Percentiles rank a stretch among this genome's conserved stretches.
Evolutionary conservation across 2,888 invertebrate genomes (phyloP).

Genomic region (Euzophera pinguis): DNA sequence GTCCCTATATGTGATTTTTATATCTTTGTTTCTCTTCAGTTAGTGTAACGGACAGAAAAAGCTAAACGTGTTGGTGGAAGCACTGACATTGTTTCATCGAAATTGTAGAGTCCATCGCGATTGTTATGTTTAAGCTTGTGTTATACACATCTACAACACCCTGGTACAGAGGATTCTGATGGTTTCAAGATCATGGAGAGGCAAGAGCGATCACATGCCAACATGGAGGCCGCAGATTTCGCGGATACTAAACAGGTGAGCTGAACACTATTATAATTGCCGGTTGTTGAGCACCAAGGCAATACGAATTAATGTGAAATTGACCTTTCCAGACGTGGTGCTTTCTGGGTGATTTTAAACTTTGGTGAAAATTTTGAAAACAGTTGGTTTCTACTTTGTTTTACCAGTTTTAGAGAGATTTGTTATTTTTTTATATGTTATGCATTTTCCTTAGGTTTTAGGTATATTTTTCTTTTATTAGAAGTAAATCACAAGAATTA

Average conservation of each 20-base stretch:
- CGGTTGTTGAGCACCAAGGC: conserved; percentile 50
- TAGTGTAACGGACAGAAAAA: conserved; percentile 43
- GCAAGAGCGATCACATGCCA: conserved; percentile 75
- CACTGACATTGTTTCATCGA: conserved; percentile 76
- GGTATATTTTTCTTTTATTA: not conserved
- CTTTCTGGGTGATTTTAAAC: conserved; percentile 35
- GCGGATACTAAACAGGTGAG: conserved; percentile 84
- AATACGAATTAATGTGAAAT: conserved; percentile 29
- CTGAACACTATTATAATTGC: conserved; percentile 52
- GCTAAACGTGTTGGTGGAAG: conserved; percentile 63
- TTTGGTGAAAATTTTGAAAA: not conserved
- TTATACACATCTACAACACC: conserved; percentile 57
- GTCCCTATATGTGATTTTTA: conserved; percentile 35
- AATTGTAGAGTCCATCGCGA: conserved; percentile 65
- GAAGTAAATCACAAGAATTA: not conserved
- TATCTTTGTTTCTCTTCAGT: conserved; percentile 27
- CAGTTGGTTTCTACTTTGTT: not conserved
- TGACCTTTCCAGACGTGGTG: conserved; percentile 43
- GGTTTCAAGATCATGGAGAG: conserved; percentile 72
- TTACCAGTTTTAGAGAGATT: conserved; percentile 6
- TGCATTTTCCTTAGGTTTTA: not conserved
- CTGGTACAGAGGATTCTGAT: conserved; percentile 71
- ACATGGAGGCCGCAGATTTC: conserved; percentile 82
- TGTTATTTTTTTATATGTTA: not conserved
- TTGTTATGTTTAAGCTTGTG: conserved; percentile 71